Evolutionary conservation across 2,888 invertebrate genomes (phyloP).

Genomic region (Amphipyra berbera): DNA sequence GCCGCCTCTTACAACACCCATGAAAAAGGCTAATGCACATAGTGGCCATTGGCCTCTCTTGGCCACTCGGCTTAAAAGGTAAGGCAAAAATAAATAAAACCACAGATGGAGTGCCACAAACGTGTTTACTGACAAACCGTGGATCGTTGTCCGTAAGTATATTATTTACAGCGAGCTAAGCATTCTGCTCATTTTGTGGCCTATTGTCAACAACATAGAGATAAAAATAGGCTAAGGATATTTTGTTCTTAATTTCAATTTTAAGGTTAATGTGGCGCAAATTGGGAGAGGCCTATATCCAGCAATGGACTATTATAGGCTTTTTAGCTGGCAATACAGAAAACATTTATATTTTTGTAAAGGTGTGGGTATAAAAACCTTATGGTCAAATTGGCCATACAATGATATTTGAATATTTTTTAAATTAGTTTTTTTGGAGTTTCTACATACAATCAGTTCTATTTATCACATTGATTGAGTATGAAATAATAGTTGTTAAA

Average conservation of each 20-base stretch:
- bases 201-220: conserved; percentile 31
- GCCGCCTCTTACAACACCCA: too few relatives aligned
- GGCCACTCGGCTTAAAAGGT: too few relatives aligned
- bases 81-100: conserved; percentile 65
- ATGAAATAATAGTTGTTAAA: too few relatives aligned
- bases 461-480: conserved; percentile 24
- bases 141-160: conserved; percentile 75
- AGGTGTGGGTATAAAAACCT: too few relatives aligned
- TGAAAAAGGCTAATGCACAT: too few relatives aligned
- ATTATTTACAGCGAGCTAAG: conserved; percentile 80
- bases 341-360: background rate
- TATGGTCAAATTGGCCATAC: too few relatives aligned
- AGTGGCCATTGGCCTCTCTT: too few relatives aligned
- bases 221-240: background rate
- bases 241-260: too few relatives aligned
- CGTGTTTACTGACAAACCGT: conserved; percentile 86
- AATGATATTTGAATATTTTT: too few relatives aligned
- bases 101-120: conserved; percentile 80
- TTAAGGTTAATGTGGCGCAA: background rate
- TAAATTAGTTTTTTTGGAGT: too few relatives aligned
- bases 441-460: conserved; percentile 33
- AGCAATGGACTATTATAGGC: background rate
- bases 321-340: background rate
- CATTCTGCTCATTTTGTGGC: conserved; percentile 52
- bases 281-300: background rate